Percentiles rank a stretch among this genome's conserved stretches.
These are phyloP conservation scores for Lithobius niger DNA, from an alignment of 1,140 invertebrate genomes.

Conservation along the genomic window DNA sequence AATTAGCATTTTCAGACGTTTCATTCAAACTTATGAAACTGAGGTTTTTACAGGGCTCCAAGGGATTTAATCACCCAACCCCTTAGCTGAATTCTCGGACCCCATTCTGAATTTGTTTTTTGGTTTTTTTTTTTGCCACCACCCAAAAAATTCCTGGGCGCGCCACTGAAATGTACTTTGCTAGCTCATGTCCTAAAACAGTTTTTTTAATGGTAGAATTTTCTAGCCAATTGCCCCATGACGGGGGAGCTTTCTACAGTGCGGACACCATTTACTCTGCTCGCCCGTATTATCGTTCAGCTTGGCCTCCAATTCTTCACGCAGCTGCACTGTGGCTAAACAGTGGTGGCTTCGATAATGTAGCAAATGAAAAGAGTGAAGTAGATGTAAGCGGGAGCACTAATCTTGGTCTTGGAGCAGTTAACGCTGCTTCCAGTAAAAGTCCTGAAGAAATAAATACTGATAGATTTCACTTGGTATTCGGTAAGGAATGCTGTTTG, in stretches of 20 bases:
- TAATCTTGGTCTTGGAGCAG: slow-evolving; percentile 22
- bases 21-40: no score
- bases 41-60: no score
- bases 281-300: slow-evolving; percentile 71
- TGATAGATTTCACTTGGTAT: slow-evolving; percentile 74
- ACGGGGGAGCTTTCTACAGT: slow-evolving; percentile 93
- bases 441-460: slow-evolving; percentile 31
- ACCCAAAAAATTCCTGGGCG: no score
- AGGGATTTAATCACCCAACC: no score
- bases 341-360: slow-evolving; percentile 39
- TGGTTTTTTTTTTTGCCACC: slow-evolving; percentile 5
- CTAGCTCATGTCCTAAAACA: no score
- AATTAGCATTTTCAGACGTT: no score
- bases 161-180: no score
- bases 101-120: no score
- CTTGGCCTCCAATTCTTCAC: slow-evolving; percentile 90
- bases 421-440: slow-evolving; percentile 23
- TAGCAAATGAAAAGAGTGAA: not conserved
- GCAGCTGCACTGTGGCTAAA: slow-evolving; percentile 78
- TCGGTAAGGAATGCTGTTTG: slow-evolving; percentile 51
- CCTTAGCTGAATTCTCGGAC: no score
- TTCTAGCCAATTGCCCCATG: slow-evolving; percentile 80
- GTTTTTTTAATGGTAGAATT: no score
- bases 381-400: slow-evolving; percentile 12
- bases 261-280: slow-evolving; percentile 89